Base-by-base conservation (phyloP, 2,888 invertebrate genomes). In the Caenorhabditis panamensis region DNA sequence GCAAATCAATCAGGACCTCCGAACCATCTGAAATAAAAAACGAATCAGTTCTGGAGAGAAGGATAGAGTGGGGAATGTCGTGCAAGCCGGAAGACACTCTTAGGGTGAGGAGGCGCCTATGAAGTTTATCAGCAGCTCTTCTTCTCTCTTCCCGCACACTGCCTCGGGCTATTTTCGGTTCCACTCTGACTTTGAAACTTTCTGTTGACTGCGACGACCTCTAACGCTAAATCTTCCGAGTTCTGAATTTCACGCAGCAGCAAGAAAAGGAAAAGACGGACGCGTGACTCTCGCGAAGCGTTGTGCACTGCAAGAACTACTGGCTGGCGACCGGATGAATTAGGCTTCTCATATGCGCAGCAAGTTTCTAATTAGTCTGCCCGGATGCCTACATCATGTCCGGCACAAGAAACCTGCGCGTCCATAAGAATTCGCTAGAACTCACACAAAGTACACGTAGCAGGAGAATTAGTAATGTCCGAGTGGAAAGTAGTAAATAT, bases 1-100 rank as follows among this genome's bases (percentile, higher is more conserved):
- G 69, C 53, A 82, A 67, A 82, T 88, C 88, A 49, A 88, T 82
- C 59, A 88, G 78, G 11, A 85, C 86, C 44, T 88, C 88, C 22
- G 88, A 88, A 51, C 83, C 83, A 63, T 86, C 86, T 86, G 78
- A 8, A 85, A 31, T 9, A 31, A 31, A 9, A 31, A 31, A 31
- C 9, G 5, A 31, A n/a, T n/a, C n/a, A n/a, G n/a, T n/a, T 31
- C 9, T 31, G 31, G 31, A 31, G n/a, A n/a, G n/a, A n/a, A n/a
- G n/a, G n/a, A n/a, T n/a, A 31, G 9, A 31, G 31, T 6, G 31
- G 9, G 31, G 31, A 56, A 28, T 51, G 22, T n/a, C 11, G 26
- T 6, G 56, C 24, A 56, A 3, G 28, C 63, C 41, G 22, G 36
- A 41, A 49, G 51, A 37, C 41, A 31, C 51, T 59, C 11, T 47